A percentile compares a stretch with the other conserved stretches of the same genome.
These are phyloP conservation scores for Laticauda colubrina DNA, from an alignment of 2,113 vertebrate genomes.

Conservation along the genomic window DNA sequence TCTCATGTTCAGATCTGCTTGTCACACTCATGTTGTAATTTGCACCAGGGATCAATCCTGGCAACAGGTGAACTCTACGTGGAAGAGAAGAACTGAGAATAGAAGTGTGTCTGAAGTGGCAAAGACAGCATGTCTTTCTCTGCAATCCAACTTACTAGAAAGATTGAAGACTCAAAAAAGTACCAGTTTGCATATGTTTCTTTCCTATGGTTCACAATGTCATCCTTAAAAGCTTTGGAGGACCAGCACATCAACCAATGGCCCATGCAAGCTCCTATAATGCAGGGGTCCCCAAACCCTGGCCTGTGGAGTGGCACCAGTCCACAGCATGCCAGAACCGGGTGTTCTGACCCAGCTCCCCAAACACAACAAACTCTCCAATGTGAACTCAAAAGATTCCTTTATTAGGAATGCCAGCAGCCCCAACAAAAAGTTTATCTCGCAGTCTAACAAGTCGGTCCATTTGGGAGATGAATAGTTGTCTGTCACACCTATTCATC, in stretches of 20 bases:
- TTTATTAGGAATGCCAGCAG: no score
- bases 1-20: not conserved
- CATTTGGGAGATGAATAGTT: no score
- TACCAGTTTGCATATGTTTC: not conserved
- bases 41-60: not conserved
- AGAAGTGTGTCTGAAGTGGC: not conserved
- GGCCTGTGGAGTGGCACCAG: no score
- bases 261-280: not conserved
- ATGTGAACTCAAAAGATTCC: no score
- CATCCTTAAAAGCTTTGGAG: not conserved
- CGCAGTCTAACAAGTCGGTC: no score
- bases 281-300: no score
- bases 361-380: no score
- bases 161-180: not conserved
- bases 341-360: no score
- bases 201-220: not conserved
- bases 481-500: no score
- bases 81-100: not conserved
- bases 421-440: no score
- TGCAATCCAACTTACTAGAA: not conserved
- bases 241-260: not conserved
- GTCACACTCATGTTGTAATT: not conserved
- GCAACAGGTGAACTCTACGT: not conserved
- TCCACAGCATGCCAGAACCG: no score
- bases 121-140: not conserved